Evolutionary conservation across 30 jellyfish, hydroid and myxozoan genomes (phyloP), one percentile per base, ranked within the genome.

Genomic region (Turritopsis rubra): DNA sequence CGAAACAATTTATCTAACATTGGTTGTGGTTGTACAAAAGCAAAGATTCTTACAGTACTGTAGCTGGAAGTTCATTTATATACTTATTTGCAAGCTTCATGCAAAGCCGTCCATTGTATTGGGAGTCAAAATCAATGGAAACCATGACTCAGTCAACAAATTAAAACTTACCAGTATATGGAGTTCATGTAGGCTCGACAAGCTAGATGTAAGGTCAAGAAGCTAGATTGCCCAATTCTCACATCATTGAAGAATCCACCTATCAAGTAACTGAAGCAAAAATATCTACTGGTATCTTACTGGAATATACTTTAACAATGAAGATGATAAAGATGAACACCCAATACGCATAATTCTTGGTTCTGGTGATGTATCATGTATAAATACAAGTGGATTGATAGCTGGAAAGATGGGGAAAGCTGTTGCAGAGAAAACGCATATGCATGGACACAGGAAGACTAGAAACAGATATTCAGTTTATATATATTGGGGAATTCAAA

Each of bases 401-500:
- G 76, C 76, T 66, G 76, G 76, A n/a, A 66, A 66, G 29, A 25
- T 66, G 24, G 94, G 96, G 20, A 53, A 89, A 72, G 90, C 96
- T 0, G 41, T 84, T 13, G 96, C 96, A 25, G 96, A 89, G 52
- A 28, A 54, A 24, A 89, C 96, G 60, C 27, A 30, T 82, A 83
- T 30, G 96, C 94, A 20, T 89, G 93, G 96, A 81, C 79, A 53
- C 73, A n/a, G n/a, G n/a, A n/a, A n/a, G n/a, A n/a, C n/a, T n/a
- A n/a, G n/a, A n/a, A n/a, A n/a, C n/a, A n/a, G n/a, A n/a, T n/a
- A n/a, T n/a, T n/a, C n/a, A n/a, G n/a, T n/a, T n/a, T n/a, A n/a
- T n/a, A n/a, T n/a, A n/a, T n/a, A n/a, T n/a, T n/a, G n/a, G n/a
- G n/a, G n/a, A n/a, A n/a, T n/a, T n/a, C n/a, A n/a, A n/a, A n/a